A percentile compares a stretch with the other conserved stretches of the same genome.
Conservation (phyloP, 2,113 vertebrate species). For the Rana temporaria region DNA sequence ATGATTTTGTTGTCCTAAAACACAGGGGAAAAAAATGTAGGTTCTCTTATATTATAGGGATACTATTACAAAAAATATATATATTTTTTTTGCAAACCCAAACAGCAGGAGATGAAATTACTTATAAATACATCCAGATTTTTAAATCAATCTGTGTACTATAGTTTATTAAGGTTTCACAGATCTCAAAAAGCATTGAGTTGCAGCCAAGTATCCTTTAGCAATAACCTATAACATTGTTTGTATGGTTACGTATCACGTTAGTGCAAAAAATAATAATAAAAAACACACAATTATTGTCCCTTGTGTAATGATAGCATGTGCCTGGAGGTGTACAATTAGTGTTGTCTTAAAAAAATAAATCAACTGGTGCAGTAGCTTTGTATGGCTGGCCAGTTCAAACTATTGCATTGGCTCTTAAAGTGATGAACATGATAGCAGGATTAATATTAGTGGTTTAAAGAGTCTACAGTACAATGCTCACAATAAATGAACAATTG, state of each 20-base stretch:
- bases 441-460: constrained; percentile 36
- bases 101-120: constrained; percentile 9
- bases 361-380: background rate
- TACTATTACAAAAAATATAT: constrained; percentile 27
- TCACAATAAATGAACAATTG: constrained; percentile 33
- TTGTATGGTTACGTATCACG: background rate
- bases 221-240: background rate
- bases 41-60: constrained; percentile 16
- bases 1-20: constrained; percentile 67
- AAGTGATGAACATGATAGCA: background rate
- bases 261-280: background rate
- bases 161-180: background rate
- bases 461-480: constrained; percentile 44
- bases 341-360: background rate
- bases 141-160: background rate
- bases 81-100: constrained; percentile 14
- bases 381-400: background rate
- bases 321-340: background rate
- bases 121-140: constrained; percentile 13
- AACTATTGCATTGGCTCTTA: constrained; percentile 11
- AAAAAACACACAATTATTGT: background rate
- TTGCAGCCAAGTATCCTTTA: background rate
- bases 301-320: background rate
- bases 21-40: constrained; percentile 53
- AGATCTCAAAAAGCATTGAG: background rate